phyloP scores from a whole-genome alignment of 2,888 invertebrate genomes.

The Deilephila elpenor region DNA sequence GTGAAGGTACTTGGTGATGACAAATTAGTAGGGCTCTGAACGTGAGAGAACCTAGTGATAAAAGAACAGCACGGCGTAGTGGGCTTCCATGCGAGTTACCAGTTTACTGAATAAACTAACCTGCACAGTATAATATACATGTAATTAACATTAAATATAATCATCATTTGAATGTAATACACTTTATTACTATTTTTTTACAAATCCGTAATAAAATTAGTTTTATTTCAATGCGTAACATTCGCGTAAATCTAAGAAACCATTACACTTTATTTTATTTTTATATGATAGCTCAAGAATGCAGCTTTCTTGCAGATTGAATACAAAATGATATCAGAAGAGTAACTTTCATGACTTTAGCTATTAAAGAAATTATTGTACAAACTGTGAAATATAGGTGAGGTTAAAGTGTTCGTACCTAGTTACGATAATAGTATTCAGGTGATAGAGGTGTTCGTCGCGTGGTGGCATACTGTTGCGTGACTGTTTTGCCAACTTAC shows the following conservation, averaged over 20 bases:
- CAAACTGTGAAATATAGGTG: background rate
- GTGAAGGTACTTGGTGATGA: constrained; percentile 56
- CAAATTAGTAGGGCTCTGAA: constrained; percentile 78
- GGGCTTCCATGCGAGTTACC: constrained; percentile 65
- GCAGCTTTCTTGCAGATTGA: background rate
- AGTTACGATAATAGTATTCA: constrained; percentile 1
- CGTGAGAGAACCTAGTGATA: constrained; percentile 79
- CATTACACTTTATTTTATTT: no score
- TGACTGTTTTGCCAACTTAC: constrained; percentile 24
- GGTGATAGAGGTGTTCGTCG: background rate
- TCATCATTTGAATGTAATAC: no score
- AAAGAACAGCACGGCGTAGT: constrained; percentile 59
- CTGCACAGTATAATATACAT: no score
- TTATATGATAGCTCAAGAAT: no score
- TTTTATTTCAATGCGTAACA: no score
- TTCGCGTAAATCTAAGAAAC: no score
- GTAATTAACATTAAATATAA: no score
- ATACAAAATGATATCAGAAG: background rate
- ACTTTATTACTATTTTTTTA: no score
- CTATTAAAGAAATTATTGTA: constrained; percentile 11
- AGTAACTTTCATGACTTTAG: background rate
- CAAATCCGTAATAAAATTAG: no score
- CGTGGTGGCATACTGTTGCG: constrained; percentile 13
- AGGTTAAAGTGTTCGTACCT: constrained; percentile 11
- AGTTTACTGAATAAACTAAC: constrained; percentile 12